These are phyloP conservation scores for Carterocephalus palaemon DNA, from an alignment of 2,888 invertebrate genomes.

Conservation along the genomic window DNA sequence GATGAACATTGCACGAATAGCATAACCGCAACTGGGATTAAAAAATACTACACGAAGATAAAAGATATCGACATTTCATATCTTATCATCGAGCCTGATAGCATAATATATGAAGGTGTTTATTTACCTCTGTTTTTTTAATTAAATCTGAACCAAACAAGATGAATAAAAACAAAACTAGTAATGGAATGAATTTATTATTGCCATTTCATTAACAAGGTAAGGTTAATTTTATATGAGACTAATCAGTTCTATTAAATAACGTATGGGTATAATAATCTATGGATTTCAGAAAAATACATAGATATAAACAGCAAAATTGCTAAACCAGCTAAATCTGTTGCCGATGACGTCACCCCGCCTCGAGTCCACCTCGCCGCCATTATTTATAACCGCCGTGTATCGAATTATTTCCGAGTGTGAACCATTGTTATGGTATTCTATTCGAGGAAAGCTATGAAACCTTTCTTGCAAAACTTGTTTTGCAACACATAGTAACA, in stretches of 20 bases:
- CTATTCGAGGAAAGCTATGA: conserved; percentile 24
- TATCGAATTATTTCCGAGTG: conserved; percentile 32
- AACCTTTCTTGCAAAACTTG: conserved; percentile 19
- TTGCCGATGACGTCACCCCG: conserved; percentile 48
- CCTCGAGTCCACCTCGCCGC: conserved; percentile 30
- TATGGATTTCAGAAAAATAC: conserved; percentile 32
- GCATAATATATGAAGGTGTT: conserved; percentile 10
- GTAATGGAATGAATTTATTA: no score
- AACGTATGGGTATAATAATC: no score
- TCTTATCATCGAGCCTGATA: conserved; percentile 12
- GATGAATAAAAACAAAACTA: no score
- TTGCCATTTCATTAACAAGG: no score
- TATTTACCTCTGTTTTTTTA: no score
- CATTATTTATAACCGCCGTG: conserved; percentile 40
- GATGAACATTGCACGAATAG: no score
- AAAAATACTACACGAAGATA: conserved; percentile 1
- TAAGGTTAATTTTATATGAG: neutral
- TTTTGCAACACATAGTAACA: neutral
- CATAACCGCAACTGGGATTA: neutral
- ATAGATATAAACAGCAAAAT: conserved; percentile 41
- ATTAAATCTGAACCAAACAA: no score
- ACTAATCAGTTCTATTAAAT: neutral
- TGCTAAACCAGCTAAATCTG: conserved; percentile 44
- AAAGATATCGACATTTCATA: neutral
- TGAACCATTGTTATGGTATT: conserved; percentile 32